A percentile compares a stretch with the other conserved stretches of the same genome.
These are phyloP conservation scores for Hucho hucho DNA, from an alignment of 2,113 vertebrate species.

Conservation along the genomic window DNA sequence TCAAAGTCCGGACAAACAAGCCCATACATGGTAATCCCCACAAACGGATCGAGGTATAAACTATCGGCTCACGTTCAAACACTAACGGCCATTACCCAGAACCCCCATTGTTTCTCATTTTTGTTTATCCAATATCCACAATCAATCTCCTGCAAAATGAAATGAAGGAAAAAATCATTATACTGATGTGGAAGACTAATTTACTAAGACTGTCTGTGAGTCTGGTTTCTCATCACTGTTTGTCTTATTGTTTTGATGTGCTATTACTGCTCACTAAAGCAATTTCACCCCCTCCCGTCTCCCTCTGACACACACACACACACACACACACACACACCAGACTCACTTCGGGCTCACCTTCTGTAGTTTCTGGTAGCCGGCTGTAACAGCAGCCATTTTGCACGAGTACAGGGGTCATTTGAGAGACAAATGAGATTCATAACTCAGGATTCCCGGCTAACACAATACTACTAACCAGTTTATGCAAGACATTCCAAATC, in stretches of 20 bases:
- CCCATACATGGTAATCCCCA: too few relatives aligned
- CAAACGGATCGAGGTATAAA: too few relatives aligned
- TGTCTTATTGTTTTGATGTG: not conserved
- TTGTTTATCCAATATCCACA: constrained; percentile 36
- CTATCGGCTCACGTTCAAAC: not conserved
- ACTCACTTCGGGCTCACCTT: not conserved
- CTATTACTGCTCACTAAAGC: not conserved
- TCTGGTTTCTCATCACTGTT: constrained; percentile 1
- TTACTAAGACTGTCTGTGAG: constrained; percentile 7
- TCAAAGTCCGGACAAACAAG: too few relatives aligned
- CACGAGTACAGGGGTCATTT: constrained; percentile 8
- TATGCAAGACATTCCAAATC: constrained; percentile 16
- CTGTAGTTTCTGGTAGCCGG: not conserved
- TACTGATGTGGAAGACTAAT: constrained; percentile 25
- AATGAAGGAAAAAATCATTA: constrained; percentile 39
- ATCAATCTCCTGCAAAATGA: constrained; percentile 43
- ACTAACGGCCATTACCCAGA: constrained; percentile 20
- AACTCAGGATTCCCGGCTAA: constrained; percentile 38
- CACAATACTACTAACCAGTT: constrained; percentile 47
- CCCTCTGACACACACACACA: too few relatives aligned
- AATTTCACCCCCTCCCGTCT: not conserved
- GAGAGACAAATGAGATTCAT: constrained; percentile 32
- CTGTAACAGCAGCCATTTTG: not conserved
- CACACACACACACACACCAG: too few relatives aligned
- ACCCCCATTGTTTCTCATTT: constrained; percentile 9